These are phyloP conservation scores for Manacus vitellinus DNA, from an alignment of 2,113 vertebrate species.

Conservation along the genomic window DNA sequence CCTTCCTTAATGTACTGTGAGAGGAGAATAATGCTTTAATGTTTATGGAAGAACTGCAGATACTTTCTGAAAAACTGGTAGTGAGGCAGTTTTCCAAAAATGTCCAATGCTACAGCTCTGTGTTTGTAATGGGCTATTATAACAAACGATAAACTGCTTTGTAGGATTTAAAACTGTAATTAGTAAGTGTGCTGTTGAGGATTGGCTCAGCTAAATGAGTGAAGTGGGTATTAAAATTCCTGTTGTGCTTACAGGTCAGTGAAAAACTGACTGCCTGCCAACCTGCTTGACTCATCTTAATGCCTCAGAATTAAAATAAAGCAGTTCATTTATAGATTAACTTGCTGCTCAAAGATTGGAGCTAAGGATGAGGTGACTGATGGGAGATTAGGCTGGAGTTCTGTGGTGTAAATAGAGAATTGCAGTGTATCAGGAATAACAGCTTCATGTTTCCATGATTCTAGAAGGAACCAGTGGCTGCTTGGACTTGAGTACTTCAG, in stretches of 20 bases:
- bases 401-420: neutral
- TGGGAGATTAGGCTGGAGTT: neutral
- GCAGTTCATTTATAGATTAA: neutral
- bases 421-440: neutral
- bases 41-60: neutral
- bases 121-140: neutral
- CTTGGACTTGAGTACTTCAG: neutral
- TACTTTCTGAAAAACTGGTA: neutral
- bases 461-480: neutral
- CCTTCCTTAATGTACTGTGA: neutral
- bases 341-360: neutral
- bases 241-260: constrained; percentile 15
- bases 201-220: constrained; percentile 17
- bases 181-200: constrained; percentile 5
- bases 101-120: neutral
- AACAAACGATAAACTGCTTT: constrained; percentile 30
- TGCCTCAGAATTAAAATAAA: constrained; percentile 14
- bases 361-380: neutral
- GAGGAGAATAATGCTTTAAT: neutral
- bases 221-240: constrained; percentile 40
- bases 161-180: constrained; percentile 29
- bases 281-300: constrained; percentile 25
- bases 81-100: neutral
- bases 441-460: neutral
- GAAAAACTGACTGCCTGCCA: constrained; percentile 30